These are phyloP conservation scores for Lutraria rhynchaena DNA, from an alignment of 1,140 invertebrate genomes.

Conservation along the genomic window DNA sequence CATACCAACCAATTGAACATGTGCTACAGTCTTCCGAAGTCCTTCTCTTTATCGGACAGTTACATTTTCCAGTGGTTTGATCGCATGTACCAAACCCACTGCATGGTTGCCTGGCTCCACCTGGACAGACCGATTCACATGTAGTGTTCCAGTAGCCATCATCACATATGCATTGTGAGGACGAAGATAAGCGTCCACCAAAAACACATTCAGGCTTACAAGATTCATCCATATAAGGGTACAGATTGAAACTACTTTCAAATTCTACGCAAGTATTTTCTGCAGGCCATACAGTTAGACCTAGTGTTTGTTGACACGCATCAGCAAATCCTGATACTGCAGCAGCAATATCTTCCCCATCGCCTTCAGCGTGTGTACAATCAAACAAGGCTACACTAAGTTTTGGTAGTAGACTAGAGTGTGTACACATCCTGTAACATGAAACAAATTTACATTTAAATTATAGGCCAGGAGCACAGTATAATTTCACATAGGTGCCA, in stretches of 20 bases:
- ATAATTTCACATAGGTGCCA: no score
- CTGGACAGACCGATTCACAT: slow-evolving; percentile 65
- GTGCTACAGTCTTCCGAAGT: slow-evolving; percentile 59
- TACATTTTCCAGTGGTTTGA: slow-evolving; percentile 59
- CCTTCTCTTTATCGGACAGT: slow-evolving; percentile 63
- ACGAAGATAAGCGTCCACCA: slow-evolving; percentile 10
- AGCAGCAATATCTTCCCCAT: slow-evolving; percentile 48
- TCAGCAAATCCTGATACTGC: slow-evolving; percentile 58
- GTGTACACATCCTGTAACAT: slow-evolving; percentile 18
- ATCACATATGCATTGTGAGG: slow-evolving; percentile 49
- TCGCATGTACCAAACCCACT: slow-evolving; percentile 65
- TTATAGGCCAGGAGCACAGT: no score
- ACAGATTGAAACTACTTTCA: slow-evolving; percentile 48
- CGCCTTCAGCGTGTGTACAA: slow-evolving; percentile 45
- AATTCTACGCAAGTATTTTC: slow-evolving; percentile 63
- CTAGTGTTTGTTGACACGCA: slow-evolving; percentile 62
- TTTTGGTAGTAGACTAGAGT: slow-evolving; percentile 36
- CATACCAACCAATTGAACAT: slow-evolving; percentile 67
- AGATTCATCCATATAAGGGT: slow-evolving; percentile 31
- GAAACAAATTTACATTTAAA: no score
- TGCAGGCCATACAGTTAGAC: slow-evolving; percentile 59
- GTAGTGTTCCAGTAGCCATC: slow-evolving; percentile 65
- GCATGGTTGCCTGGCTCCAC: slow-evolving; percentile 65
- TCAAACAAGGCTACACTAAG: slow-evolving; percentile 47
- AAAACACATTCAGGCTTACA: slow-evolving; percentile 36